Conservation (phyloP, 1,140 invertebrate genomes). For the Drosophila pallidifrons region DNA sequence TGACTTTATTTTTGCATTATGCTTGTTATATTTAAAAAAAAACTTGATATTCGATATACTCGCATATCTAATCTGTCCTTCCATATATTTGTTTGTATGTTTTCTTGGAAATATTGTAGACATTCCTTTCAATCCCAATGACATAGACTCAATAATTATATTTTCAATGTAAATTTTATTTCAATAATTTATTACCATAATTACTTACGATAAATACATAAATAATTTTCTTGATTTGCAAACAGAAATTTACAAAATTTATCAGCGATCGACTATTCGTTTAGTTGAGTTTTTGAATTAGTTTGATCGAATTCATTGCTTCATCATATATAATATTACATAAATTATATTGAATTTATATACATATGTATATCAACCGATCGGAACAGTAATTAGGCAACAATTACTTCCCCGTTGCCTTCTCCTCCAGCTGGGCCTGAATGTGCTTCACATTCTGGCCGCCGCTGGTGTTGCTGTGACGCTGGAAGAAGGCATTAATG, state of each 20-base stretch:
- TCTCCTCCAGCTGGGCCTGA: constrained; percentile 80
- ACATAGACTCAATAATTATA: constrained; percentile 11
- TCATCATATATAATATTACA: constrained; percentile 17
- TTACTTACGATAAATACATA: constrained; percentile 74
- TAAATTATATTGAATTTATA: constrained; percentile 21
- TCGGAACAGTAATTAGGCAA: background rate
- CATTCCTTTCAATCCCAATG: background rate
- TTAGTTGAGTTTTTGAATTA: constrained; percentile 30
- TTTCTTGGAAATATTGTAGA: too few species aligned
- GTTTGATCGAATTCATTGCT: constrained; percentile 1
- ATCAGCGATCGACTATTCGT: constrained; percentile 50
- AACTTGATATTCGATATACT: too few species aligned
- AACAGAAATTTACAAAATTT: constrained; percentile 46
- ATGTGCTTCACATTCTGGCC: constrained; percentile 79
- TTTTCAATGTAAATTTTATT: constrained; percentile 53
- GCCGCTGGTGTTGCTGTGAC: constrained; percentile 86
- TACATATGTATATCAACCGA: constrained; percentile 9
- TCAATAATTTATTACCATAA: constrained; percentile 43
- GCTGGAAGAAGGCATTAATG: constrained; percentile 89
- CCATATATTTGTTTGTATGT: too few species aligned
- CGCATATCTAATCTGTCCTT: too few species aligned
- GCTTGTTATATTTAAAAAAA: too few species aligned
- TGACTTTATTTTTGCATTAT: too few species aligned
- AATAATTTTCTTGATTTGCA: constrained; percentile 59
- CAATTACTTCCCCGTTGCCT: constrained; percentile 75